phyloP scores from a whole-genome alignment of 2,888 invertebrate genomes.

The Hesperia comma region DNA sequence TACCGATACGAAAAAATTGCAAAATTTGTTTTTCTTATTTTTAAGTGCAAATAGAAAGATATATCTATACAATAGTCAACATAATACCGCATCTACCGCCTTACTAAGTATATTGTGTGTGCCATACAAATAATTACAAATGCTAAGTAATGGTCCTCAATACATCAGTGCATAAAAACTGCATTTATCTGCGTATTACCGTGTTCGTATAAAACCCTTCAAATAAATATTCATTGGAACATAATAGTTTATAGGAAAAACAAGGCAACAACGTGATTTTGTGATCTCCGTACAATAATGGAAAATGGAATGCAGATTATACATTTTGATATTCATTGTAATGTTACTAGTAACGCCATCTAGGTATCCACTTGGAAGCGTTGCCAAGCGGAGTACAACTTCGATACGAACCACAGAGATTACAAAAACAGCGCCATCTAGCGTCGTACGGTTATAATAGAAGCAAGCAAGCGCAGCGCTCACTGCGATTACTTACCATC shows the following conservation, averaged over 20 bases:
- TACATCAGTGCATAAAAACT: not conserved
- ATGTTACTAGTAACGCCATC: conserved; percentile 53
- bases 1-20: too few relatives aligned
- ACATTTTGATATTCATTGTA: not conserved
- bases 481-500: conserved; percentile 74
- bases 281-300: conserved; percentile 7
- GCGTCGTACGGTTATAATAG: conserved; percentile 44
- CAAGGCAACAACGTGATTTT: conserved; percentile 5
- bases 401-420: conserved; percentile 47
- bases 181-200: conserved; percentile 5
- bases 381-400: conserved; percentile 48
- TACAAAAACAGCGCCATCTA: conserved; percentile 66
- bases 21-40: too few relatives aligned
- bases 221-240: conserved; percentile 8
- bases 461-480: conserved; percentile 60
- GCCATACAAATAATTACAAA: not conserved
- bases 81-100: too few relatives aligned
- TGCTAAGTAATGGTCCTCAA: not conserved
- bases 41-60: too few relatives aligned
- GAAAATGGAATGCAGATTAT: conserved; percentile 12
- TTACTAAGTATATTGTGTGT: not conserved
- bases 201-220: conserved; percentile 1
- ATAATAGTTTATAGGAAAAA: conserved; percentile 6
- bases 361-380: conserved; percentile 46
- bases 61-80: too few relatives aligned